Conservation (phyloP, 64 coral and sea anemone genomes). For the Actinia equina region DNA sequence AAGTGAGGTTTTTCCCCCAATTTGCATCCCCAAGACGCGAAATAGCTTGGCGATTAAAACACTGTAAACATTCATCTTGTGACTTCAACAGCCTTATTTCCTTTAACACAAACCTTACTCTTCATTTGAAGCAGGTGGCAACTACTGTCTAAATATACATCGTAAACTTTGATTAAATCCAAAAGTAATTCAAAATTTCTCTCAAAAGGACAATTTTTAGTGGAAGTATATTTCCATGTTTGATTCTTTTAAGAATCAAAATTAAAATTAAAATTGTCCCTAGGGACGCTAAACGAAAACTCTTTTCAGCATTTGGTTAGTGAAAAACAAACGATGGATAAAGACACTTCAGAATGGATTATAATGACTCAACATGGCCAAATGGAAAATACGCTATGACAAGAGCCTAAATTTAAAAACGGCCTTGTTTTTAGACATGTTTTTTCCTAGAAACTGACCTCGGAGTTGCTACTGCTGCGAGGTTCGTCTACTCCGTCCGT, state of each 20-base stretch:
- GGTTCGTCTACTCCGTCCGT: background rate
- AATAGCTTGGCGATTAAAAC: background rate
- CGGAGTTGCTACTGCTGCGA: background rate
- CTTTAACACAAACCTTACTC: background rate
- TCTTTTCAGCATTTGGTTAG: background rate
- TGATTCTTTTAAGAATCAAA: too few species aligned
- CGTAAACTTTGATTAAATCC: background rate
- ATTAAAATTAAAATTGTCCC: too few species aligned
- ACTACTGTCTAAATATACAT: constrained; percentile 5
- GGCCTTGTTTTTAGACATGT: background rate
- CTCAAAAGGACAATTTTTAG: background rate
- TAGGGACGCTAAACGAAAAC: background rate
- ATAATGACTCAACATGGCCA: background rate
- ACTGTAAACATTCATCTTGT: background rate
- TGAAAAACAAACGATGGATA: background rate
- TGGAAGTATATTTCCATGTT: background rate
- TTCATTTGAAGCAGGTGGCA: background rate
- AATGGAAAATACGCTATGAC: background rate
- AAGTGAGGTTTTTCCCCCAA: too few species aligned
- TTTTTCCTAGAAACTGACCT: constrained; percentile 19
- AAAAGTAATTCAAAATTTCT: background rate
- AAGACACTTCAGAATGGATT: background rate
- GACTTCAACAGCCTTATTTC: background rate
- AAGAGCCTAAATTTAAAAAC: background rate
- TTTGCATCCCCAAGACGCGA: background rate